phyloP scores from a whole-genome alignment of 2,888 invertebrate genomes.

The Xylophagus ater region DNA sequence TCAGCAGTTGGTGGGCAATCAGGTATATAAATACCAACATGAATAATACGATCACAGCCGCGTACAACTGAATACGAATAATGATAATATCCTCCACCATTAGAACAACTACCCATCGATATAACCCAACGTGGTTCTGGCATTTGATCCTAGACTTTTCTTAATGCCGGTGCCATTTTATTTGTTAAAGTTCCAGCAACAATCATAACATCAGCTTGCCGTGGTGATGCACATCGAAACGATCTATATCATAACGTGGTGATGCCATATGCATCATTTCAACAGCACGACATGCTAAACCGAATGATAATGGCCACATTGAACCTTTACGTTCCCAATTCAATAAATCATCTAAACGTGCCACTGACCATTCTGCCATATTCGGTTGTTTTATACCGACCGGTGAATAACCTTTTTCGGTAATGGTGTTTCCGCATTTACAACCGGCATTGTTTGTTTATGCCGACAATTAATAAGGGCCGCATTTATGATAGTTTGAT shows the following conservation, averaged over 20 bases:
- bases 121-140: slow-evolving; percentile 96
- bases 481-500: no score
- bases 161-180: slow-evolving; percentile 98
- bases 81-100: no score
- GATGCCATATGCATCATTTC: slow-evolving; percentile 99
- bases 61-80: no score
- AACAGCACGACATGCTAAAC: slow-evolving; percentile 96
- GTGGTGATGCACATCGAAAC: slow-evolving; percentile 92
- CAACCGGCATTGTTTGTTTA: no score
- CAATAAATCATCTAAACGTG: slow-evolving; percentile 82
- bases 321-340: slow-evolving; percentile 95
- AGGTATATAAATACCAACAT: no score
- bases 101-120: no score
- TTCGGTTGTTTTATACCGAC: no score
- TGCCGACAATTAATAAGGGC: no score
- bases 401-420: no score
- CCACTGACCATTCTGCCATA: slow-evolving; percentile 82
- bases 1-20: no score
- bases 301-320: slow-evolving; percentile 97
- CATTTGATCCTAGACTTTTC: slow-evolving; percentile 98
- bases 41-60: no score
- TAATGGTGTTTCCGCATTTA: no score
- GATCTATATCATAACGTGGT: slow-evolving; percentile 98
- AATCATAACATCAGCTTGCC: slow-evolving; percentile 95
- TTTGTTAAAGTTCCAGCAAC: slow-evolving; percentile 98